phyloP scores from a whole-genome alignment of 2,113 vertebrate species.

The Epinephelus cyanopodus region DNA sequence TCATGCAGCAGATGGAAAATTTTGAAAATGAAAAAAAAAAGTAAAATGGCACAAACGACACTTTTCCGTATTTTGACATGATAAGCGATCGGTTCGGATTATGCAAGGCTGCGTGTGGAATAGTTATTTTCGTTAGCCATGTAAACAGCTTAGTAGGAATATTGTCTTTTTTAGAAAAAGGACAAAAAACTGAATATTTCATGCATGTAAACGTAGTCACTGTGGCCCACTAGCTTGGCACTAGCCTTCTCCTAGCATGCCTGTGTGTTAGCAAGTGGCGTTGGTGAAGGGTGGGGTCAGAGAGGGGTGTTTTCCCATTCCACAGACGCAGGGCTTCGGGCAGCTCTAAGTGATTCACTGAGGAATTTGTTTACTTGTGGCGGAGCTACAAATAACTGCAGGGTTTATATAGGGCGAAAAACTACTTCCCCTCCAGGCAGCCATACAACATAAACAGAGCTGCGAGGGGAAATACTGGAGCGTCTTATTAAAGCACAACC shows the following conservation, averaged over 20 bases:
- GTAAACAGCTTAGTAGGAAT: too few relatives aligned
- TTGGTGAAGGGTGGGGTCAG: constrained; percentile 52
- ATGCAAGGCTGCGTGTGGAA: too few relatives aligned
- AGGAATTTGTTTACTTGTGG: constrained; percentile 87
- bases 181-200: too few relatives aligned
- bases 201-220: too few relatives aligned
- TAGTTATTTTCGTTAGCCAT: too few relatives aligned
- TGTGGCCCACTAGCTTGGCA: constrained; percentile 4
- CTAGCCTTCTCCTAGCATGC: constrained; percentile 1
- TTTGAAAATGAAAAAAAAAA: too few relatives aligned
- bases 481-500: constrained; percentile 72
- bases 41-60: too few relatives aligned
- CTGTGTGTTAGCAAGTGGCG: constrained; percentile 9
- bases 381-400: constrained; percentile 83
- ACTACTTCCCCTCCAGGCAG: constrained; percentile 78
- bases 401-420: constrained; percentile 76
- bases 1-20: too few relatives aligned
- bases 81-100: too few relatives aligned
- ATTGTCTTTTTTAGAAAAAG: too few relatives aligned
- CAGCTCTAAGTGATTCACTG: constrained; percentile 67
- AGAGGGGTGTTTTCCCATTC: constrained; percentile 56
- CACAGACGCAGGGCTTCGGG: constrained; percentile 40
- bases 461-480: constrained; percentile 72
- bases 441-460: constrained; percentile 76
- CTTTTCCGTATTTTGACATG: too few relatives aligned